phyloP scores from a whole-genome alignment of 2,113 vertebrate genomes.

The Microcebus ravelobensis region DNA sequence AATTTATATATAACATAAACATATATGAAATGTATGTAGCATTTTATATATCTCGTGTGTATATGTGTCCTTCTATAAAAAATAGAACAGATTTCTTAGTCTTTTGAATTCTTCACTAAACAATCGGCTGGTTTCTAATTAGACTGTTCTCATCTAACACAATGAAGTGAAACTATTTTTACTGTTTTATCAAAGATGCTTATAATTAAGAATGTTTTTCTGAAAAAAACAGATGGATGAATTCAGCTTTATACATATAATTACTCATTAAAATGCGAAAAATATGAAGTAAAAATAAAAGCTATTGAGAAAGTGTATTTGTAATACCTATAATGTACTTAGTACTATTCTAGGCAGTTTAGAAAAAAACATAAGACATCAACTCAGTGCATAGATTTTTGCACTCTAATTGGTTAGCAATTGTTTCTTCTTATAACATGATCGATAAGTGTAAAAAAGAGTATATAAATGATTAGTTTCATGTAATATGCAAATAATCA shows the following conservation, averaged over 20 bases:
- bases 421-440: slow-evolving; percentile 10
- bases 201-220: slow-evolving; percentile 48
- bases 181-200: slow-evolving; percentile 54
- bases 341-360: slow-evolving; percentile 2
- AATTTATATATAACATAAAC: background rate
- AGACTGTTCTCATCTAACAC: slow-evolving; percentile 36
- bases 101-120: slow-evolving; percentile 9
- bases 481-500: background rate
- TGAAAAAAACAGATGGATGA: background rate
- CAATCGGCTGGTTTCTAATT: slow-evolving; percentile 44
- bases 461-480: background rate
- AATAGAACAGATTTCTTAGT: background rate
- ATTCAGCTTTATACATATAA: slow-evolving; percentile 41
- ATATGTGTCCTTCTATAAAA: background rate
- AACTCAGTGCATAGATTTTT: background rate
- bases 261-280: slow-evolving; percentile 59
- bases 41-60: background rate
- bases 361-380: background rate
- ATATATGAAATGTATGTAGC: background rate
- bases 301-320: slow-evolving; percentile 27
- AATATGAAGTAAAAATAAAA: slow-evolving; percentile 33
- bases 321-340: background rate
- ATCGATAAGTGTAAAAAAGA: background rate
- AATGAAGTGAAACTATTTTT: slow-evolving; percentile 59
- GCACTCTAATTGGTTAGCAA: background rate